Base-by-base conservation (phyloP, 2,888 invertebrate genomes). In the Nasonovia ribisnigri region DNA sequence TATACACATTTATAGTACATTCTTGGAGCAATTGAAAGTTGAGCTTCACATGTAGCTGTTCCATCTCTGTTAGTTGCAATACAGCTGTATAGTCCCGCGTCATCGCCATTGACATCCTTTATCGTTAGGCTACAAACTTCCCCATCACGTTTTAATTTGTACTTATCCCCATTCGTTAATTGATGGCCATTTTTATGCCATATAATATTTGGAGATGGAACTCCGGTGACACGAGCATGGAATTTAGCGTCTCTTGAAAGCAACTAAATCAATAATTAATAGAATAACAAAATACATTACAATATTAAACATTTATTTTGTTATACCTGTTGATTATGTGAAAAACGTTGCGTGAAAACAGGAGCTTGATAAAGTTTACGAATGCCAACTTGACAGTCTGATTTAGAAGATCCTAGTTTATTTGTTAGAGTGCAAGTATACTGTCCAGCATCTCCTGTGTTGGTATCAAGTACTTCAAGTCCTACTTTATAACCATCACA, bases 121-220 rank as follows among this genome's bases (percentile, higher is more conserved):
- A 98, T 97, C 95, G 97, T 97, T 92, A 98, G 96, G 94, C 97
- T 97, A 95, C 97, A 97, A 29, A 97, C 97, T 95, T 98, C 98
- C 0, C 98, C 98, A 95, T 98, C 98, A 0, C 97, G 96, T 95
- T 97, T 97, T 88, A 98, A 96, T 94, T 97, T 97, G 95, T 97
- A 98, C 95, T 98, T 98, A 91, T 97, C 97, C 4, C 96, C 96
- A 1, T 96, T 96, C 88, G 96, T 95, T 42, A 99, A 96, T 0
- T 97, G 97, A 94, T 97, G 96, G 16, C 98, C 98, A 96, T 98
- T 97, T 96, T 97, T 98, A 96, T 97, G 98, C 99, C 99, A 99
- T 0, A 97, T 96, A 43, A 99, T 96, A 24, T 98, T 98, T 0
- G 99, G 99, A 88, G 97, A 96, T 0, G 98, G 98, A 8, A 98